phyloP scores from a whole-genome alignment of 2,113 vertebrate species.

The Chlorodrepanis virens region DNA sequence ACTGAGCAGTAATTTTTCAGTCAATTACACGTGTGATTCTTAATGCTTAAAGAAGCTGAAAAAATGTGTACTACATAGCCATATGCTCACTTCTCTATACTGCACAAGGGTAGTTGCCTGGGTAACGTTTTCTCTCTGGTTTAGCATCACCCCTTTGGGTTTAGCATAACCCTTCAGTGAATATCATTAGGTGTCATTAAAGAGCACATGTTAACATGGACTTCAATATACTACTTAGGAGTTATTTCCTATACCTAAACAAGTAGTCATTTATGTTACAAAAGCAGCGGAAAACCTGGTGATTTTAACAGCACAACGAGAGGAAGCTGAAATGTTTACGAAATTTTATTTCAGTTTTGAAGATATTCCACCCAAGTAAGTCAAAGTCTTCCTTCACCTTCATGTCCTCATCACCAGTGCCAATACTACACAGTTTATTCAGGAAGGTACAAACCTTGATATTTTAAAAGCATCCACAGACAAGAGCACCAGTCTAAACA shows the following conservation, averaged over 20 bases:
- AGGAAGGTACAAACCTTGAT: not conserved
- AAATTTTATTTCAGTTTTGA: slow-evolving; percentile 27
- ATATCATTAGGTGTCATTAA: slow-evolving; percentile 98
- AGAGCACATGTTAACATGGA: slow-evolving; percentile 93
- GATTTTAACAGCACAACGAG: slow-evolving; percentile 43
- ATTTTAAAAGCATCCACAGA: not conserved
- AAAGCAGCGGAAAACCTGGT: slow-evolving; percentile 50
- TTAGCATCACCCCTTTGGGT: slow-evolving; percentile 86
- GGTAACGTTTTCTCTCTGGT: slow-evolving; percentile 86
- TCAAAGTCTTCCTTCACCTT: not conserved
- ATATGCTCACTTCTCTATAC: slow-evolving; percentile 85
- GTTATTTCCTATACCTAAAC: slow-evolving; percentile 75
- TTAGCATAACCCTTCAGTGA: slow-evolving; percentile 88
- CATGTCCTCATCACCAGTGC: not conserved
- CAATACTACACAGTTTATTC: not conserved
- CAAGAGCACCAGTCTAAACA: not conserved
- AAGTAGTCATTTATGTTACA: slow-evolving; percentile 64
- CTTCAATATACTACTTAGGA: slow-evolving; percentile 82
- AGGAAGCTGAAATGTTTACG: not conserved
- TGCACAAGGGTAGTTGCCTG: slow-evolving; percentile 87
- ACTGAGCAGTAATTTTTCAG: slow-evolving; percentile 93
- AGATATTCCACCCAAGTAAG: not conserved
- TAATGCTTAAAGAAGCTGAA: slow-evolving; percentile 90
- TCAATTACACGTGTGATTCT: slow-evolving; percentile 93
- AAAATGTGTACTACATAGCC: slow-evolving; percentile 88